Evolutionary conservation across 1,140 invertebrate species (phyloP).

Genomic region (Spodoptera litura): DNA sequence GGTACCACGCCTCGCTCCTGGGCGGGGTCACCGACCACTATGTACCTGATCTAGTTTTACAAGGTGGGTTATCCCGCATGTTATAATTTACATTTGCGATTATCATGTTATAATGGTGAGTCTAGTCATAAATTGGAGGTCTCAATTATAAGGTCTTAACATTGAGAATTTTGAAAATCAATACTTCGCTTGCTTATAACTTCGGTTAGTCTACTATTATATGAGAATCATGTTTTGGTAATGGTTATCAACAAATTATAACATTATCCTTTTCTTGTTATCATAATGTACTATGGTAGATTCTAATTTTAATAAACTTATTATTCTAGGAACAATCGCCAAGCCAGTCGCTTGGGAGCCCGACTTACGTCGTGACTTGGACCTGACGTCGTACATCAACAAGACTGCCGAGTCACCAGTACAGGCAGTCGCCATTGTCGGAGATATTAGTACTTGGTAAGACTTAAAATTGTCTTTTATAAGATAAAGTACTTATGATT

Average conservation of each 20-base stretch:
- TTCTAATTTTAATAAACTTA: neutral
- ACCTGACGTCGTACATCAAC: constrained; percentile 72
- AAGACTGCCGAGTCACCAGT: constrained; percentile 87
- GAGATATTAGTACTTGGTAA: constrained; percentile 94
- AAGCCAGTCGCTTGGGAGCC: constrained; percentile 68
- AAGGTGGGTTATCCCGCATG: constrained; percentile 62
- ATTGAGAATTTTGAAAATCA: no score
- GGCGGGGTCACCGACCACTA: constrained; percentile 90
- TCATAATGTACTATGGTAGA: neutral
- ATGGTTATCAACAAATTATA: no score
- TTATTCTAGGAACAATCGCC: constrained; percentile 68
- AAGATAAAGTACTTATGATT: no score
- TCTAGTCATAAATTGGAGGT: no score
- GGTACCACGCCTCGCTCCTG: constrained; percentile 85
- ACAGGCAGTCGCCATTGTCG: constrained; percentile 94
- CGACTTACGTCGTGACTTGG: constrained; percentile 72
- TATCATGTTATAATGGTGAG: no score
- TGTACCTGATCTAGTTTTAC: constrained; percentile 89
- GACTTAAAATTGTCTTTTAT: constrained; percentile 55
- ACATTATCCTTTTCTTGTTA: no score
- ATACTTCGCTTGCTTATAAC: no score
- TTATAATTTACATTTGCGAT: no score
- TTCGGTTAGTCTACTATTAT: no score
- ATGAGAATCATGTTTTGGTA: no score
- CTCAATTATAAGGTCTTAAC: no score